Conservation (phyloP, 2,888 invertebrate genomes). For the Tromatobia lineatoria region DNA sequence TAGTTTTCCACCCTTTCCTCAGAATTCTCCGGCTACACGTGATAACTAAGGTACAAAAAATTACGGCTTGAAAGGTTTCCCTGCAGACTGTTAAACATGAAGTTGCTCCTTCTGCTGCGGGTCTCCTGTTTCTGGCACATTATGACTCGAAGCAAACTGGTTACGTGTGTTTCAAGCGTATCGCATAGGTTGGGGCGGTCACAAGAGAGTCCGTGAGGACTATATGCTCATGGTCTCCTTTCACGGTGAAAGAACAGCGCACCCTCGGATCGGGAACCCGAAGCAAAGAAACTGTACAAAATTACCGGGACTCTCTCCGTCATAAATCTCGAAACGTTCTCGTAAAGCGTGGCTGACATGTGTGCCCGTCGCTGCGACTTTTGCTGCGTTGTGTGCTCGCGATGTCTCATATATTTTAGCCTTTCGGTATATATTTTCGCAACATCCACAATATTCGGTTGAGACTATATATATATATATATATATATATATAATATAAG, state of each 20-base stretch:
- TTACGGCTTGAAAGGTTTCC: conserved; percentile 11
- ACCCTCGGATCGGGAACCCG: conserved; percentile 16
- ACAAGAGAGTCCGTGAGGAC: conserved; percentile 29
- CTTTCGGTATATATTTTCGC: conserved; percentile 24
- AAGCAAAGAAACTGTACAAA: conserved; percentile 61
- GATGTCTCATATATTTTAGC: conserved; percentile 27
- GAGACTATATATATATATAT: too few species aligned
- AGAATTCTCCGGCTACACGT: neutral
- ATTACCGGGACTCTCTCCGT: conserved; percentile 62
- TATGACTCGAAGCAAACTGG: conserved; percentile 28
- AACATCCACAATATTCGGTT: neutral
- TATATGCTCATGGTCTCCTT: conserved; percentile 10
- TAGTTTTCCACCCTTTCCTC: too few species aligned
- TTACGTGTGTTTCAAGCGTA: conserved; percentile 39
- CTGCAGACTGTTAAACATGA: conserved; percentile 36
- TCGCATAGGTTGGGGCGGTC: conserved; percentile 46
- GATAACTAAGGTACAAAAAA: neutral
- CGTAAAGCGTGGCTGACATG: conserved; percentile 71
- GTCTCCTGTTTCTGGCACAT: conserved; percentile 49
- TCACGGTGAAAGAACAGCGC: conserved; percentile 14
- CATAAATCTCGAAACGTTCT: conserved; percentile 67
- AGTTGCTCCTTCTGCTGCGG: conserved; percentile 20
- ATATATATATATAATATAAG: too few species aligned
- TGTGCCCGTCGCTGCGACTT: conserved; percentile 57
- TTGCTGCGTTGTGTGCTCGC: conserved; percentile 9